Base-by-base conservation (phyloP, 1,140 invertebrate species). In the Dinothrombium tinctorium region DNA sequence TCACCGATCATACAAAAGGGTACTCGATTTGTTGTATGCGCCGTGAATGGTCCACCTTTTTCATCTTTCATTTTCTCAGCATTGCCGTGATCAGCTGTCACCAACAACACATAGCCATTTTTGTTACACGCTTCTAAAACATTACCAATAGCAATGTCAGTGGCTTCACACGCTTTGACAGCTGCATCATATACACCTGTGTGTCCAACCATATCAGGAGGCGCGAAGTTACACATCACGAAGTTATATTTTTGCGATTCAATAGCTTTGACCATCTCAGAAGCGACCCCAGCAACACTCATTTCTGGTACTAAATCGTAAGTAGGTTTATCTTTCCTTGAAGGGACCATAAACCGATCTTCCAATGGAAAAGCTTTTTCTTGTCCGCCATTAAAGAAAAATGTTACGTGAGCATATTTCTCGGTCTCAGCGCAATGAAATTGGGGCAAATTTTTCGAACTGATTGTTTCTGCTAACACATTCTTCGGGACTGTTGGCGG, bases 191-290 rank as follows among this genome's bases (percentile, higher is more conserved):
- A 63, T 42, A 56, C 52, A 14, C 61, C 61, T 7, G 63, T 65
- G 43, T 63, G 61, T 8, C 61, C 61, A 28, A 63, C 61, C 61
- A 63, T 63, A 44, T 63, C 61, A 19, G 62, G 62, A 21, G 61
- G 59, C 12, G 61, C 63, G 50, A 65, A 65, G 45, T 63, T 63
- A 49, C 61, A 62, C 63, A 63, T 63, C 8, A 64, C 49, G 46
- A 63, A 64, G 6, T 54, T 52, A 49, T 64, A 60, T 35, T 56
- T 59, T 15, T 53, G 53, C 15, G 25, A 25, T 22, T 53, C 46
- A 26, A 63, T 51, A 29, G 59, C 56, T 42, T 61, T 53, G 25
- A 59, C 48, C 53, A 62, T 56, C 50, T 61, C 58, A 28, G 60
- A 54, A 17, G 52, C 62, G 31, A 63, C 60, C 12, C 53, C 59